Base-by-base conservation (phyloP, 1,140 invertebrate genomes). In the Proctacanthus coquilletti region DNA sequence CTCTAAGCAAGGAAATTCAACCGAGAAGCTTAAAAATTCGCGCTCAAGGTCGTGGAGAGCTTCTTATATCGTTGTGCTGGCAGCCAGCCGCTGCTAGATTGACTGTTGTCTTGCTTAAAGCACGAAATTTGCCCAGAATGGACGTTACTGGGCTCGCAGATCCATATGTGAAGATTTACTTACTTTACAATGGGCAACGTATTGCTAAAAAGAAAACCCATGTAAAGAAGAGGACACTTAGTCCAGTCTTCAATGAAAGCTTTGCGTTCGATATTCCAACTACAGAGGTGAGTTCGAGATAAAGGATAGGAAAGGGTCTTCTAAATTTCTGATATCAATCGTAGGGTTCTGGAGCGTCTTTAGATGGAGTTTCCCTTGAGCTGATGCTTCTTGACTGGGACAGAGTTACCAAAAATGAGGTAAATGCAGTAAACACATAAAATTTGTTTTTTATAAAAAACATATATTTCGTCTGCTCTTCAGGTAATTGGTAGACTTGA, bases 151-250 rank as follows among this genome's bases (percentile, higher is more conserved):
- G 91, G 38, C 66, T 92, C n/a, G 86, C 86, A 65, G 94, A 87
- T 68, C 84, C 84, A 30, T 78, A 86, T 55, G 93, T 98, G 3
- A 98, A 98, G 61, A 91, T 98, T 53, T 97, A 98, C 64, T 69
- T 98, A 45, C 68, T 96, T 5, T 91, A 85, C 62, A 94, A 98
- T 62, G 85, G 86, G n/a, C 91, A 97, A 59, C 75, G 93, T 40
- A 88, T 98, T 45, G 86, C 88, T 29, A 98, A 98, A 68, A 97
- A 97, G 72, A 98, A 98, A 68, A 98, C 95, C 0, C 92, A 96
- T 55, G 91, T 98, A 18, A 97, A 97, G 70, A 98, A 96, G 59
- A 75, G 91, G 21, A 98, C 94, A 3, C 66, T 95, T 36, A 95
- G 92, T 64, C 95, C 95, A 0, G 89, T 98, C 33, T 99, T 96